Evolutionary conservation across 2,113 vertebrate species (phyloP).

Genomic region (Mesoclemmys tuberculata): DNA sequence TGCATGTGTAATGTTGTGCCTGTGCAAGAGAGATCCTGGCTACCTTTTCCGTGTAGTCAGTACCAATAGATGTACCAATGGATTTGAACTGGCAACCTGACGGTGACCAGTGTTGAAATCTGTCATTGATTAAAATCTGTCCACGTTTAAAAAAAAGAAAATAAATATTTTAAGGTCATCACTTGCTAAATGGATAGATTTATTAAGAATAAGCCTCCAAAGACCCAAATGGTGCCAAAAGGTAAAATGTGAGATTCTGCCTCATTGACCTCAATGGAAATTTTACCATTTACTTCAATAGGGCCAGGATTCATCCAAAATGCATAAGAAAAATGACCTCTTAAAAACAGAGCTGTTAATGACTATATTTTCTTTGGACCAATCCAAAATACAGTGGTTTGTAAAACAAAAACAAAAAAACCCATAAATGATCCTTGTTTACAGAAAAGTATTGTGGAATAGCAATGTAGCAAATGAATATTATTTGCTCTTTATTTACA

Average conservation of each 20-base stretch:
- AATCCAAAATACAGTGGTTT: not conserved
- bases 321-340: not conserved
- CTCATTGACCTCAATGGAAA: not conserved
- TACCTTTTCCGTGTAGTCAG: not conserved
- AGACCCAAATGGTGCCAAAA: not conserved
- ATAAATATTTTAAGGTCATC: not conserved
- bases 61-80: not conserved
- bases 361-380: not conserved
- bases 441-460: not conserved
- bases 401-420: not conserved
- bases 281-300: not conserved
- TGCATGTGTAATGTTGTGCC: not conserved
- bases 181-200: not conserved
- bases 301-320: not conserved
- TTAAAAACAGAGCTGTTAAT: constrained; percentile 11
- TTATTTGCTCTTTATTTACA: not conserved
- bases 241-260: not conserved
- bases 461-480: not conserved
- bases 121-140: not conserved
- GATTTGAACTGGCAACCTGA: not conserved
- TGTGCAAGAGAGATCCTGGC: not conserved
- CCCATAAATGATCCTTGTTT: not conserved
- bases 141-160: not conserved
- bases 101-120: not conserved
- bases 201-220: not conserved